These are phyloP conservation scores for Streblospio benedicti DNA, from an alignment of 1,140 invertebrate genomes.

Conservation along the genomic window DNA sequence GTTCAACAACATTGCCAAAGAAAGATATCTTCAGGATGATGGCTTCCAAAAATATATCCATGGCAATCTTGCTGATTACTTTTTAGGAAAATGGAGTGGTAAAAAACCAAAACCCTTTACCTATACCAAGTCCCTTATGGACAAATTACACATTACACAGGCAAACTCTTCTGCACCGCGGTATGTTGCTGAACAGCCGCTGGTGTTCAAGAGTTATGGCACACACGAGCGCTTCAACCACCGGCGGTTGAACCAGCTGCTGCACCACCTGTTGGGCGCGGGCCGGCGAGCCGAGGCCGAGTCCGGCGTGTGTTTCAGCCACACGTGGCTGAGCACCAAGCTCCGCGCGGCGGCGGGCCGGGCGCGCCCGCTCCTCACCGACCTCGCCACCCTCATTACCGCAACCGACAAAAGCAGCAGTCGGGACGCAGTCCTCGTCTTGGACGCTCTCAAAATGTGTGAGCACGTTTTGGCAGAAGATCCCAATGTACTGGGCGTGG, in stretches of 20 bases:
- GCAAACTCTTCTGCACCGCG: conserved; percentile 68
- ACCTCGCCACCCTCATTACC: conserved; percentile 78
- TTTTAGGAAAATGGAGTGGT: conserved; percentile 70
- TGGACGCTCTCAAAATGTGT: conserved; percentile 34
- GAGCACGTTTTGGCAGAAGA: conserved; percentile 27
- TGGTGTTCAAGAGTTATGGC: conserved; percentile 54
- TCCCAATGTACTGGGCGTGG: conserved; percentile 27
- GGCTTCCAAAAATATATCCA: conserved; percentile 2
- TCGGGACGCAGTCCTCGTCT: conserved; percentile 31
- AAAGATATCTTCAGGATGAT: conserved; percentile 4
- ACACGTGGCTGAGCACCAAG: conserved; percentile 94
- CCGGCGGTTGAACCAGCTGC: conserved; percentile 63
- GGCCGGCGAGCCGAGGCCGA: conserved; percentile 81
- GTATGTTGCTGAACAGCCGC: conserved; percentile 88
- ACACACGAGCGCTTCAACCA: conserved; percentile 65
- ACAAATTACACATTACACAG: conserved; percentile 28
- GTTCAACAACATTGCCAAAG: conserved; percentile 8
- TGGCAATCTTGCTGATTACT: conserved; percentile 76
- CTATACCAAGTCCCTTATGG: conserved; percentile 23
- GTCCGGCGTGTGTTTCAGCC: conserved; percentile 90
- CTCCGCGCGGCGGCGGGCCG: conserved; percentile 56
- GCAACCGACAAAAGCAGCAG: conserved; percentile 51
- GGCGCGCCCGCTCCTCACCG: conserved; percentile 78
- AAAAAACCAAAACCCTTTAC: conserved; percentile 51
- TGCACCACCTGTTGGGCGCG: conserved; percentile 84